Evolutionary conservation across 2,888 invertebrate genomes (phyloP).

Genomic region (Boloria selene): DNA sequence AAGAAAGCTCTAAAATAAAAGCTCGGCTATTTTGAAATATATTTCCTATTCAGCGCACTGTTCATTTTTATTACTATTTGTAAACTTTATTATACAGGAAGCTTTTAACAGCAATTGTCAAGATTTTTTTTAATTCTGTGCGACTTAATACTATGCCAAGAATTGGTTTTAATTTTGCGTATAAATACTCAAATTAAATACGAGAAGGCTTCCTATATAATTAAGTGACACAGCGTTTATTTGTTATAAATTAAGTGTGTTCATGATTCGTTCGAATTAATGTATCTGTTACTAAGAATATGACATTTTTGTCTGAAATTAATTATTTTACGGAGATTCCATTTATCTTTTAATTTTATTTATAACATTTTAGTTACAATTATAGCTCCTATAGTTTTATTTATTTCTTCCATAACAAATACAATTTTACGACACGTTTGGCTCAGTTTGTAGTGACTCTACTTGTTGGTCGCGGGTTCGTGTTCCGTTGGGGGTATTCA

Average conservation of each 20-base stretch:
- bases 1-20: slow-evolving; percentile 16
- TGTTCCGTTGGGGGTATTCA: no score
- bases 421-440: no score
- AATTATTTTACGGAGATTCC: not conserved
- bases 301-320: slow-evolving; percentile 4
- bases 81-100: slow-evolving; percentile 39
- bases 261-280: slow-evolving; percentile 13
- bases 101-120: slow-evolving; percentile 36
- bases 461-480: no score
- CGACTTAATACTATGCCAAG: slow-evolving; percentile 21
- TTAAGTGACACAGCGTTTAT: slow-evolving; percentile 28
- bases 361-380: no score
- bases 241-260: slow-evolving; percentile 22
- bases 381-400: no score
- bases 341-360: no score
- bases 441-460: no score
- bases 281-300: slow-evolving; percentile 5
- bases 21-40: slow-evolving; percentile 22
- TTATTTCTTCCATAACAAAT: no score
- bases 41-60: slow-evolving; percentile 26
- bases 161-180: slow-evolving; percentile 32
- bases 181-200: slow-evolving; percentile 24
- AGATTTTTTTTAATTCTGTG: slow-evolving; percentile 25
- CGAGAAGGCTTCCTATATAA: slow-evolving; percentile 34
- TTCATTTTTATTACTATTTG: slow-evolving; percentile 37